Evolutionary conservation across 2,113 vertebrate genomes (phyloP).

Genomic region (Catharus minimus): DNA sequence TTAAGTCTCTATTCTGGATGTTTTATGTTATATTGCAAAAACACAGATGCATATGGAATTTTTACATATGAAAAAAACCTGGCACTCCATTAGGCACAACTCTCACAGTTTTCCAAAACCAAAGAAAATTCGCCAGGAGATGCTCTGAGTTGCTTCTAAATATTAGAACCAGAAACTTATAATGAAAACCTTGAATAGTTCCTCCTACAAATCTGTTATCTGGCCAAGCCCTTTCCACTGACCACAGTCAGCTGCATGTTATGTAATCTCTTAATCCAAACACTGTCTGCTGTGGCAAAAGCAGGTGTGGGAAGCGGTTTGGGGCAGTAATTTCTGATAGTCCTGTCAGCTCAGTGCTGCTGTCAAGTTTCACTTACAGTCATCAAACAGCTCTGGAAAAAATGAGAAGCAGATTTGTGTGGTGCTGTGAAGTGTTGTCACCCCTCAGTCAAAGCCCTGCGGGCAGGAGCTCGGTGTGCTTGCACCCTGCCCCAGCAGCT

Average conservation of each 20-base stretch:
- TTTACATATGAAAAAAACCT: neutral
- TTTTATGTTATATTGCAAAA: neutral
- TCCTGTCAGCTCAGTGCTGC: neutral
- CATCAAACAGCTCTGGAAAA: neutral
- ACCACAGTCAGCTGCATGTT: fast-evolving
- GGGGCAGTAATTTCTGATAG: neutral
- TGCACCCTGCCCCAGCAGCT: neutral
- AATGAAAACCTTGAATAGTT: neutral
- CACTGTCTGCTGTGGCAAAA: neutral
- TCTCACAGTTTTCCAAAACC: neutral
- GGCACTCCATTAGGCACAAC: neutral
- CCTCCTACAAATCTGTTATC: neutral
- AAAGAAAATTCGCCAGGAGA: neutral
- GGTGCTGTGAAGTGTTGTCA: neutral
- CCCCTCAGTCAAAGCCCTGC: neutral
- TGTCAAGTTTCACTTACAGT: neutral
- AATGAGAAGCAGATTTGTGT: neutral
- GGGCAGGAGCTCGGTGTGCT: neutral
- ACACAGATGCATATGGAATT: neutral
- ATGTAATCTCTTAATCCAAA: neutral
- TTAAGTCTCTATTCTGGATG: neutral
- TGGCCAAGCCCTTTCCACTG: neutral
- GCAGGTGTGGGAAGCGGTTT: neutral
- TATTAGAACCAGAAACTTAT: neutral
- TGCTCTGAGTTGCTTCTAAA: neutral